Evolutionary conservation across 2,888 invertebrate genomes (phyloP), one percentile per base, ranked within the genome.

Genomic region (Ectemnius lituratus): DNA sequence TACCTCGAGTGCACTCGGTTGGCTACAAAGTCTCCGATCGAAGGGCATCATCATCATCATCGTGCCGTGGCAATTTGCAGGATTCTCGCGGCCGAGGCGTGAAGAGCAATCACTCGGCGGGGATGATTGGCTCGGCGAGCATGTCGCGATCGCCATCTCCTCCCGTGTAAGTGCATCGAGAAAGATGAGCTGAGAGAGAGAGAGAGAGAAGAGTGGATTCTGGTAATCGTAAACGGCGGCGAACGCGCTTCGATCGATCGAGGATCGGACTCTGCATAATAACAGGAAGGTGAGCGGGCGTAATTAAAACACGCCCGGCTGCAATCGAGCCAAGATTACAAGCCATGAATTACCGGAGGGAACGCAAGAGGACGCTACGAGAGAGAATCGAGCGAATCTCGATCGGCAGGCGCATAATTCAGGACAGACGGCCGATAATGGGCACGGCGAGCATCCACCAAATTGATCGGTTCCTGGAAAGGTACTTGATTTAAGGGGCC

Each of bases 251-350:
- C 68, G 63, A 82, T 74, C 79, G 74, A 70, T 56, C 56, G 45
- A 59, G 64, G 59, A 80, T 81, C 80, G 62, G 73, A 75, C 75
- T 37, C 52, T 68, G 77, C 70, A 61, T 82, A 84, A 84, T 84
- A 80, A 84, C 79, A 78, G 82, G 84, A 84, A 78, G 72, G 75
- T 57, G 58, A 11, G 8, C 37, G n/a, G n/a, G 61, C 20, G 82
- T 85, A 85, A 86, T 86, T 84, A 84, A 85, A 86, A 85, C 77
- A 74, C 74, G 70, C 70, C 62, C 76, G 66, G 72, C 70, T 78
- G 78, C 75, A 81, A 86, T 84, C 79, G 82, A 70, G 73, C 64
- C 68, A 73, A 82, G 75, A 84, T 85, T 85, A 83, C 79, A 77
- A 75, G 59, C 76, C 83, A 85, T 84, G 82, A 79, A 85, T 86